Base-by-base conservation (phyloP, 2,888 invertebrate species). In the Elmis aenea region DNA sequence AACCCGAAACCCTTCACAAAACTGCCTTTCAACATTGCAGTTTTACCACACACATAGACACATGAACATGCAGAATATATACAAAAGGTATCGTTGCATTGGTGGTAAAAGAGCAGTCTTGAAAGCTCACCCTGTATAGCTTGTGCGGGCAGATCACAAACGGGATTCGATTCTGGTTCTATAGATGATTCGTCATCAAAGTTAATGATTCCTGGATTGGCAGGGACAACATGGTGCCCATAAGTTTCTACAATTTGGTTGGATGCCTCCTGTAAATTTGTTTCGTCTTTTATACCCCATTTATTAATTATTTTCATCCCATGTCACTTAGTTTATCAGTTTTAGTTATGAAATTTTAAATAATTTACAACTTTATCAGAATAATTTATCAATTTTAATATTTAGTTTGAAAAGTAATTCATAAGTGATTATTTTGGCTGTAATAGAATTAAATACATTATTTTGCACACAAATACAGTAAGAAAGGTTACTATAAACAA, bases 241-340 rank as follows among this genome's bases (percentile, higher is more conserved):
- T 60, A 64, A 54, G 52, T 59, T 59, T 64, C 63, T 57, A 62
- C 59, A 60, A 62, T 63, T 64, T 66, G 67, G 66, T 67, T 67
- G 64, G 67, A 61, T 61, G 63, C 66, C 64, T 66, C 67, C 67
- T 67, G 65, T 59, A 67, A 67, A 56, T 60, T 61, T 57, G 58
- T 59, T 58, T 55, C 55, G 48, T 51, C 55, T 57, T 52, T 57
- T 49, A 45, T 36, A 46, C 45, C 46, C 38, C 28, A 26, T 11
- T 13, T 26, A 13, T 11, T 26, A 11, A 13, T 13, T 12, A 26
- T 13, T 26, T 11, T 13, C 5, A 26, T 13, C 13, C 11, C 26
- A 12, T 23, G 8, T 23, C 10, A 23, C 12, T 23, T 23, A 23
- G n/a, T n/a, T n/a, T n/a, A n/a, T n/a, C n/a, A n/a, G n/a, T n/a